Conservation (phyloP, 64 coral and sea anemone species). For the Acropora yongei region DNA sequence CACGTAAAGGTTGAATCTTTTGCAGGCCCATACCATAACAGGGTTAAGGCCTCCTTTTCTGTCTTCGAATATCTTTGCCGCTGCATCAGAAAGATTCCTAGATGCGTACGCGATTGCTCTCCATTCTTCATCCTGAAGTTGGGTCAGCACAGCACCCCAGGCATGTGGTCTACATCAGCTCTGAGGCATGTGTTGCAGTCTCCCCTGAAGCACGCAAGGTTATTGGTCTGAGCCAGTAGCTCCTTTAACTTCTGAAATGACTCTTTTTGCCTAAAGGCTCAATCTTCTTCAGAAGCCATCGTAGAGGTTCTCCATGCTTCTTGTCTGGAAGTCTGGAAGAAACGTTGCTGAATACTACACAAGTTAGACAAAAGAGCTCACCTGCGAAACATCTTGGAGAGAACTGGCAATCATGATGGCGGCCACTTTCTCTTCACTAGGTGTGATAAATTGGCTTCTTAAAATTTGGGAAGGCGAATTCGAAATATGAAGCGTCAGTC, state of each 20-base stretch:
- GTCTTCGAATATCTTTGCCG: background rate
- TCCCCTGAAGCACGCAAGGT: slow-evolving; percentile 4
- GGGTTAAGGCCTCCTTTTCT: background rate
- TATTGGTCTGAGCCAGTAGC: background rate
- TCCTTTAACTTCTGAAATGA: background rate
- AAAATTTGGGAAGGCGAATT: slow-evolving; percentile 13
- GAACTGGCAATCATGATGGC: background rate
- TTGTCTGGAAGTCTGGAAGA: slow-evolving; percentile 24
- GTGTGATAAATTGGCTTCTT: background rate
- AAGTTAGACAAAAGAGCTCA: slow-evolving; percentile 12
- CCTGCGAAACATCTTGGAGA: background rate
- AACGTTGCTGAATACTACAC: slow-evolving; percentile 28
- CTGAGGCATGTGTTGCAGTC: slow-evolving; percentile 8
- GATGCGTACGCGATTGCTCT: background rate
- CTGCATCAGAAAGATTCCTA: slow-evolving; percentile 14
- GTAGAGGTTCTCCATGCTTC: slow-evolving; percentile 24
- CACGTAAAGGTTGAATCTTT: background rate
- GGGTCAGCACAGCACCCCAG: background rate
- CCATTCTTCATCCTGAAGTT: slow-evolving; percentile 29
- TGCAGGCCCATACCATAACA: background rate
- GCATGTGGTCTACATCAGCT: slow-evolving; percentile 5
- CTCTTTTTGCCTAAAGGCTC: slow-evolving; percentile 21
- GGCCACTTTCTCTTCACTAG: slow-evolving; percentile 19
- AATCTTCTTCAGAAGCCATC: slow-evolving; percentile 14
- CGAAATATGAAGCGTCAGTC: slow-evolving; percentile 3